Evolutionary conservation across 2,797 vertebrate species (phyloP).

Genomic region (Anisognathus igniventris): DNA sequence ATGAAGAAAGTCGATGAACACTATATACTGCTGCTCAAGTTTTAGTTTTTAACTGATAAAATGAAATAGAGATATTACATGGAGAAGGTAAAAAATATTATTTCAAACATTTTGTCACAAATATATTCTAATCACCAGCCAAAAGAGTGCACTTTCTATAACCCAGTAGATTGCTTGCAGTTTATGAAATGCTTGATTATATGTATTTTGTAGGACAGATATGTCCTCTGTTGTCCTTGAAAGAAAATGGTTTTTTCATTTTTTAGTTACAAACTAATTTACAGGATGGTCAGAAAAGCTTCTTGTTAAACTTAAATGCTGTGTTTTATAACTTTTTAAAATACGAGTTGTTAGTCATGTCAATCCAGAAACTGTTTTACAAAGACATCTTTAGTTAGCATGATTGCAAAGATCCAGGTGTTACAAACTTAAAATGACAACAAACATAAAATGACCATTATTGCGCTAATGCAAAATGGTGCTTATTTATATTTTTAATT

Average conservation of each 20-base stretch:
- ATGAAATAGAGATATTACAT: neutral
- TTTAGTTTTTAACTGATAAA: neutral
- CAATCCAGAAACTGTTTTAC: neutral
- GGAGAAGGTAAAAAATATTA: neutral
- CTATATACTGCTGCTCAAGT: neutral
- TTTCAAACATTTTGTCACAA: neutral
- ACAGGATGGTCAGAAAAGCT: neutral
- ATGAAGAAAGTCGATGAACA: accelerated
- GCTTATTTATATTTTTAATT: neutral
- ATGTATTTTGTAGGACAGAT: accelerated
- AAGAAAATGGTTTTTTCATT: neutral
- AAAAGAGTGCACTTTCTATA: neutral
- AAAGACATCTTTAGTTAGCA: neutral
- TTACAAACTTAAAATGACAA: neutral
- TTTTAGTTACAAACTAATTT: neutral
- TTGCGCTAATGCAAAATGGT: neutral
- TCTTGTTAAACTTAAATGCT: neutral
- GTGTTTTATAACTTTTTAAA: neutral
- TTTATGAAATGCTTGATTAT: neutral
- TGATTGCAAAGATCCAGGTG: neutral
- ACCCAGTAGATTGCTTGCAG: neutral
- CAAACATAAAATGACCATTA: neutral
- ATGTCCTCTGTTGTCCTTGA: neutral
- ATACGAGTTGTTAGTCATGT: neutral
- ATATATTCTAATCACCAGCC: neutral